Base-by-base conservation (phyloP, 2,113 vertebrate genomes). In the Rhinichthys klamathensis region DNA sequence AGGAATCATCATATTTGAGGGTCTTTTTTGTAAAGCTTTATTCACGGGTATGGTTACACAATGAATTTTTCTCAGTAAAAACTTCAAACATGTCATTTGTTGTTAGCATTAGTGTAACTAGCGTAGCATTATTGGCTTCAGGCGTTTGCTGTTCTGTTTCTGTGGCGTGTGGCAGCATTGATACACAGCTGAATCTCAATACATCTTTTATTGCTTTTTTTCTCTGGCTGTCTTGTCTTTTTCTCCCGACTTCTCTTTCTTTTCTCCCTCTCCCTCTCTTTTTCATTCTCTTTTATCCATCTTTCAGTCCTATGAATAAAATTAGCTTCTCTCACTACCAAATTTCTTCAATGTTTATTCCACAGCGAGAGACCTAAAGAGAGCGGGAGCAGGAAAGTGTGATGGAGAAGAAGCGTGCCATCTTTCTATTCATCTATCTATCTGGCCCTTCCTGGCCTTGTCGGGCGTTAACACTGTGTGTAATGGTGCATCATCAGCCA, bases 401-500 rank as follows among this genome's bases (percentile, higher is more conserved):
- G 81, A 72, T 83, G 67, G 49, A 83, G 81, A 82, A 72, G 49
- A 82, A 82, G 65, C 23, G 23, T 38, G 81, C 15, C 80, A 35
- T 82, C 65, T 82, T 32, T 83, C 49, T 83, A 10, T 83, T 83
- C 49, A 58, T 83, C 67, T 72, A 56, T 83, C 65, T 83, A 70
- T 83, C 67, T 83, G 67, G 65, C 81, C 67, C 67, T 58, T 58
- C 65, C 81, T 83, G 81, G 81, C 81, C 81, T 32, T 58, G 67
- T 83, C 65, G 10, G 67, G 65, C 27, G 67, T 44, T n/a, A 73
- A 74, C 69, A 51, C 54, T 30, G 70, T 80, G 76, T 78, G 58
- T 72, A 84, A 82, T 75, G 78, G 76, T 82, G 70, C 81, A 30
- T 84, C 80, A 83, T 89, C 80, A 86, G 82, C 61, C 88, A 82